Evolutionary conservation across 2,797 vertebrate genomes (phyloP).

Genomic region (Meda fulgida): DNA sequence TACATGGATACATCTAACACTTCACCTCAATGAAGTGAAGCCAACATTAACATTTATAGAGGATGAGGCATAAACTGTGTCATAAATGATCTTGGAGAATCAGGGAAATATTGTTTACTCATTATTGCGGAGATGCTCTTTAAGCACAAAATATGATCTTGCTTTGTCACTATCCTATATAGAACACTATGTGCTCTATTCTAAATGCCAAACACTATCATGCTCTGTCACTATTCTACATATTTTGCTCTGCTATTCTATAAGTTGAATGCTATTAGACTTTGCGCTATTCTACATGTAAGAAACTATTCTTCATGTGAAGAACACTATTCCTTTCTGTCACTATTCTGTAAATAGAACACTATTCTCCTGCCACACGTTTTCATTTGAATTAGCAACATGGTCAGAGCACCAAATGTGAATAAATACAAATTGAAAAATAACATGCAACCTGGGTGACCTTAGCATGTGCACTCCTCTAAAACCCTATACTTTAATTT

Average conservation of each 20-base stretch:
- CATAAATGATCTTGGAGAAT: slow-evolving; percentile 2
- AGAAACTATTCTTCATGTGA: background rate
- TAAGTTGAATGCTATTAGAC: background rate
- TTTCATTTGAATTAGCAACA: background rate
- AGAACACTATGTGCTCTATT: background rate
- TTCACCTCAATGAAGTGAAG: slow-evolving; percentile 63
- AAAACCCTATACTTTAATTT: background rate
- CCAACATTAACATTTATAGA: slow-evolving; percentile 50
- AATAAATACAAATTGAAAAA: background rate
- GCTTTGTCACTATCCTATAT: background rate
- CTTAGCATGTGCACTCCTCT: background rate
- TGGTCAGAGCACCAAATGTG: background rate
- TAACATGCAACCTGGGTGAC: background rate
- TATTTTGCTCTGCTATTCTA: background rate
- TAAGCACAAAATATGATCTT: background rate
- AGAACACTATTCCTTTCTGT: background rate
- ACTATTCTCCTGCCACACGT: background rate
- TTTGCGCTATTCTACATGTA: background rate
- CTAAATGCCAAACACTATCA: background rate
- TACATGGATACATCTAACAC: slow-evolving; percentile 71
- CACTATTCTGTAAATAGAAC: background rate
- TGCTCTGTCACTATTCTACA: background rate
- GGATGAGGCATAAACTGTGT: slow-evolving; percentile 9
- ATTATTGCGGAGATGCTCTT: background rate
- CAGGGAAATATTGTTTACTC: background rate